Evolutionary conservation across 2,113 vertebrate genomes (phyloP).

Genomic region (Dicaeum eximium): DNA sequence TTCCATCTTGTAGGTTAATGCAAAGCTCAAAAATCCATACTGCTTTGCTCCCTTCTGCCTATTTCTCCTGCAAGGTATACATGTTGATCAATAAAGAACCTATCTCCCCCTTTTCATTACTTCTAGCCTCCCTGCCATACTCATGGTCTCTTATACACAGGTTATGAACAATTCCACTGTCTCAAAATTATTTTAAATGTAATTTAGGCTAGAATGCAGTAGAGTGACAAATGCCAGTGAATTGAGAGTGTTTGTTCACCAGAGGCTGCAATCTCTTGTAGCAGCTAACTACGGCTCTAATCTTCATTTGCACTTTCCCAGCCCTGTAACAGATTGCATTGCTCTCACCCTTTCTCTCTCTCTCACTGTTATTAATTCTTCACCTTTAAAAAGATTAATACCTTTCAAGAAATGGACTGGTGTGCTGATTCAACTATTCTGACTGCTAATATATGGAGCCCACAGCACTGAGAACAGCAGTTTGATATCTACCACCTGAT

Average conservation of each 20-base stretch:
- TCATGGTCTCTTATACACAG: background rate
- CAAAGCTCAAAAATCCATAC: conserved; percentile 32
- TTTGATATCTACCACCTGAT: conserved; percentile 61
- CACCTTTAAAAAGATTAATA: conserved; percentile 66
- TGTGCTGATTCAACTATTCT: conserved; percentile 73
- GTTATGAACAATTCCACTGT: conserved; percentile 7
- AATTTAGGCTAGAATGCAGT: background rate
- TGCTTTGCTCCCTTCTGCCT: conserved; percentile 18
- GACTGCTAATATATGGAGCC: conserved; percentile 67
- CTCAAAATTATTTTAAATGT: conserved; percentile 28
- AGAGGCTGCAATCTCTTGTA: conserved; percentile 28
- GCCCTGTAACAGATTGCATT: conserved; percentile 45
- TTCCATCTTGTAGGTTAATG: conserved; percentile 33
- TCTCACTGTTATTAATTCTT: conserved; percentile 56
- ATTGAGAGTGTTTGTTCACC: conserved; percentile 27
- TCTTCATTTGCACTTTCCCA: conserved; percentile 61
- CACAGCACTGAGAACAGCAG: conserved; percentile 60
- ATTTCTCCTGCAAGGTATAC: background rate
- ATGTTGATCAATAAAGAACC: conserved; percentile 43
- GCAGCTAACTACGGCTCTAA: conserved; percentile 42
- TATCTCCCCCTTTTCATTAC: background rate
- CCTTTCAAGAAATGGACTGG: conserved; percentile 65
- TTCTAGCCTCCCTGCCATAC: background rate
- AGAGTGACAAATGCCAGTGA: conserved; percentile 35
- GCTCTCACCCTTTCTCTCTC: conserved; percentile 35